Evolutionary conservation across 2,888 invertebrate genomes (phyloP).

Genomic region (Parasteatoda lunata): DNA sequence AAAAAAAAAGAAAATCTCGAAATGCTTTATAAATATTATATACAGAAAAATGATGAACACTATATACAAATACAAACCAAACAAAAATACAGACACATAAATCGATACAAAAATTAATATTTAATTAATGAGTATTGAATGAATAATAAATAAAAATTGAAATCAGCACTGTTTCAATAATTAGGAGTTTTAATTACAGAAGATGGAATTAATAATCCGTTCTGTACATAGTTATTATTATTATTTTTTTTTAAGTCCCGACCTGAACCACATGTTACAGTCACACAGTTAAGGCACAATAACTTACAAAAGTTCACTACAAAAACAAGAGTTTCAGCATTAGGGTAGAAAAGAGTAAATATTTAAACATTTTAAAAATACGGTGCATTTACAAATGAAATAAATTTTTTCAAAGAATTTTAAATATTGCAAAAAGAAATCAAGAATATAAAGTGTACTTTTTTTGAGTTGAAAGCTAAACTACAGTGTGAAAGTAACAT

Average conservation of each 20-base stretch:
- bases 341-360: neutral
- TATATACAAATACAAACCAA: conserved; percentile 60
- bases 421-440: too few relatives aligned
- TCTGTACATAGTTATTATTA: conserved; percentile 45
- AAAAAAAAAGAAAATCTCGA: conserved; percentile 15
- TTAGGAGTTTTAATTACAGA: conserved; percentile 29
- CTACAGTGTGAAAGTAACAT: conserved; percentile 66
- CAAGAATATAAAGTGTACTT: too few relatives aligned
- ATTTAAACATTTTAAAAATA: neutral
- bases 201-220: conserved; percentile 19
- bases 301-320: conserved; percentile 57
- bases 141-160: conserved; percentile 18
- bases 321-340: conserved; percentile 13
- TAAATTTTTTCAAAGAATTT: too few relatives aligned
- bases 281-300: conserved; percentile 68
- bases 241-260: conserved; percentile 44
- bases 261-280: conserved; percentile 66
- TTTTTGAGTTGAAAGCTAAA: conserved; percentile 37
- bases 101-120: conserved; percentile 6
- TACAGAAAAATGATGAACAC: neutral
- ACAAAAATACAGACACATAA: conserved; percentile 35
- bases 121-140: conserved; percentile 17
- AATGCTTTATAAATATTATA: conserved; percentile 38
- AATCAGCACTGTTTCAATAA: conserved; percentile 20
- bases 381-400: neutral